Evolutionary conservation across 1,140 invertebrate species (phyloP), one percentile per base, ranked within the genome.

Genomic region (Aphelenchoides fujianensis): DNA sequence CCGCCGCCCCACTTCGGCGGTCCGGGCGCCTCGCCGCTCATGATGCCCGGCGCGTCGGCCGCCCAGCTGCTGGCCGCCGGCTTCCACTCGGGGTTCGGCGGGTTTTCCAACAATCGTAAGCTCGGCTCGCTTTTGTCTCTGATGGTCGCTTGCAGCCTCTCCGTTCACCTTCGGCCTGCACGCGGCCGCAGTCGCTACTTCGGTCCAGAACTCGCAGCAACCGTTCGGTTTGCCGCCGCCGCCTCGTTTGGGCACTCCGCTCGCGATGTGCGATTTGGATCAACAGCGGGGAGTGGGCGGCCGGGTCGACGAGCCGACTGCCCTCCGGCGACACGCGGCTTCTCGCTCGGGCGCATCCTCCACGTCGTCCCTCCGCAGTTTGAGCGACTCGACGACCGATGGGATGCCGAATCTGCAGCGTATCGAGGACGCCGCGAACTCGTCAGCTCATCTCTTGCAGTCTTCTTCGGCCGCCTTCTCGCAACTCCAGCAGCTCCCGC

Each of bases 251-350:
- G 5, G 5, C 5, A 59, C 5, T 59, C 5, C 55, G 23, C 55
- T 32, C 28, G 19, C 55, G 34, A 59, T 59, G 5, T 59, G 28
- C 55, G 55, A 59, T 59, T 59, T 59, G 19, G 55, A 59, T 59
- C 55, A 59, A 59, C 55, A 59, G 19, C 55, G 19, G 19, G 55
- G 55, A 59, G 55, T 59, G 19, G 19, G 5, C 55, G 55, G 7
- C 55, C 5, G 34, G 28, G 28, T 59, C 12, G 27, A 59, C 7
- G 55, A n/a, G n/a, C n/a, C 5, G 7, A 59, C 19, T 30, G 19
- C 5, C 23, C 19, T 27, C 34, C 19, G 27, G 34, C 5, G 28
- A 5, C 19, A 48, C 41, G 12, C 41, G 23, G 23, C 41, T 12
- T 12, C 12, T 48, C 23, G 19, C 5, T 59, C 55, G 12, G 19